Percentiles rank a stretch among this genome's conserved stretches.
These are phyloP conservation scores for Apostichopus californicus DNA, from an alignment of 35 echinoderm and acorn worm genomes.

Conservation along the genomic window DNA sequence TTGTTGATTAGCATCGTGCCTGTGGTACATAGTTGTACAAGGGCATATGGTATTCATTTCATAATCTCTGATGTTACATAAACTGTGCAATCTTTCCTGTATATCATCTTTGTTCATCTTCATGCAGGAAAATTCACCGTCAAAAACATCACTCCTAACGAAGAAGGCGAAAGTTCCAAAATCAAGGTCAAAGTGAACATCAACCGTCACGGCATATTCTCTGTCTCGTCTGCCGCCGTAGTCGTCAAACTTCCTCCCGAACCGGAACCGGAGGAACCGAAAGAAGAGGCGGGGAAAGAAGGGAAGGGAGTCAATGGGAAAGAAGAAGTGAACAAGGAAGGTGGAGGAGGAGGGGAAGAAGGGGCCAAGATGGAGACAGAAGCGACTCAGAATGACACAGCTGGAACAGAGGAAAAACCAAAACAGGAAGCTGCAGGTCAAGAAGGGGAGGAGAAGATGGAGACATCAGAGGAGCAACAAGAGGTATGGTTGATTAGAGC, in stretches of 20 bases:
- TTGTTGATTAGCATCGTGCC: too few species aligned
- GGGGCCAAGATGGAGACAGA: conserved; percentile 29
- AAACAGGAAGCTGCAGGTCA: background rate
- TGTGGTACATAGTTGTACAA: too few species aligned
- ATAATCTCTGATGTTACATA: background rate
- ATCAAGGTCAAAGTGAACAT: conserved; percentile 95
- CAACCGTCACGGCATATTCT: conserved; percentile 89
- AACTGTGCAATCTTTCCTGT: background rate
- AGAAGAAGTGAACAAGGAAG: conserved; percentile 20
- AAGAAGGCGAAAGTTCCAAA: conserved; percentile 92
- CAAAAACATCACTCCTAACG: conserved; percentile 76
- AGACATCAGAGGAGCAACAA: background rate
- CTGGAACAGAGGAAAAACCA: background rate
- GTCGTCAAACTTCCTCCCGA: conserved; percentile 77
- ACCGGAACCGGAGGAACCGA: conserved; percentile 59
- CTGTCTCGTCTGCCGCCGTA: conserved; percentile 81
- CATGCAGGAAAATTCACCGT: conserved; percentile 78
- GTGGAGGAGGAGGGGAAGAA: background rate
- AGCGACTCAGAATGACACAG: conserved; percentile 4
- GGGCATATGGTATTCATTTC: background rate
- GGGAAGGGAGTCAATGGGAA: conserved; percentile 32
- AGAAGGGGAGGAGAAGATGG: conserved; percentile 11
- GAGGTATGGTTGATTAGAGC: background rate
- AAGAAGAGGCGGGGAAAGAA: conserved; percentile 35
- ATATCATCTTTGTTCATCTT: background rate